phyloP scores from a whole-genome alignment of 2,113 vertebrate species.

The Acanthisitta chloris region DNA sequence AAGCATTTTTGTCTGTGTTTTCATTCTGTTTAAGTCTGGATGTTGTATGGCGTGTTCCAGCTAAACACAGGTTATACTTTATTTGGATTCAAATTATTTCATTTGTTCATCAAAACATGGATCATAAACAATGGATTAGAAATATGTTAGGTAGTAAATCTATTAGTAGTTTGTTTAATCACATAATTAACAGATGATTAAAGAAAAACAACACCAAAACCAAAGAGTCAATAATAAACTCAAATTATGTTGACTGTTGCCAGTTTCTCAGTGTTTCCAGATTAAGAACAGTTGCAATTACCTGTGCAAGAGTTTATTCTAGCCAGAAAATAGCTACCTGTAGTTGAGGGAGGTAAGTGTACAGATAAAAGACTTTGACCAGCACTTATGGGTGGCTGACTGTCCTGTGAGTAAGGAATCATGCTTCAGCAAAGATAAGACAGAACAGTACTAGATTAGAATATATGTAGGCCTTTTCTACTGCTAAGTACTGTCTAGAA shows the following conservation, averaged over 20 bases:
- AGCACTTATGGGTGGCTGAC: neutral
- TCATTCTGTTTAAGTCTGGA: neutral
- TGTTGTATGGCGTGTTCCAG: neutral
- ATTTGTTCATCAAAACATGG: neutral
- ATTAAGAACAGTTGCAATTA: neutral
- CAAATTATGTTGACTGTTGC: neutral
- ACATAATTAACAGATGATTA: neutral
- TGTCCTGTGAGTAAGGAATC: neutral
- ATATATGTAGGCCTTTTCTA: neutral
- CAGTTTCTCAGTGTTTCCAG: neutral
- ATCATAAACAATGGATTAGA: neutral
- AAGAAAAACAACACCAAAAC: neutral
- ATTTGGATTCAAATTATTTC: neutral
- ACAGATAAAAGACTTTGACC: neutral
- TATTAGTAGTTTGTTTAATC: neutral
- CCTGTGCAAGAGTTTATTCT: neutral
- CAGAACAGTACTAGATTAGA: neutral
- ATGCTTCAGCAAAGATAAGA: neutral
- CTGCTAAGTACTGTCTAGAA: neutral
- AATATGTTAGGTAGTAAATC: neutral
- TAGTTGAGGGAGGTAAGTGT: neutral
- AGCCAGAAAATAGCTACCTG: neutral
- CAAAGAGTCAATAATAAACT: neutral
- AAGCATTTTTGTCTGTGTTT: neutral
- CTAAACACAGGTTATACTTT: neutral